Evolutionary conservation across 2,113 vertebrate genomes (phyloP).

Genomic region (Mormyrus lacerda): DNA sequence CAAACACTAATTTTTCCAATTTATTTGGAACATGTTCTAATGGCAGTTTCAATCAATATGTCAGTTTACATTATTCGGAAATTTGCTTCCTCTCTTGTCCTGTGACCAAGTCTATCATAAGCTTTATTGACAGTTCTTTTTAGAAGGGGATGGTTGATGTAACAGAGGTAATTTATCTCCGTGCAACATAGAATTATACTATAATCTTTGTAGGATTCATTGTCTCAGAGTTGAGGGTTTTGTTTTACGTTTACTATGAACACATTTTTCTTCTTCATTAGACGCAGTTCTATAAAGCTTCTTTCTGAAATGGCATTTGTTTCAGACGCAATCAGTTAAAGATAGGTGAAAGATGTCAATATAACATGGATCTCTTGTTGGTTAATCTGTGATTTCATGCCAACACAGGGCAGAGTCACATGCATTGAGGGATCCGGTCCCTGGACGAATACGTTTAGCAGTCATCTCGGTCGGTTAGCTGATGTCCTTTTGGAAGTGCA

Average conservation of each 20-base stretch:
- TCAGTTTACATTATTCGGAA: constrained; percentile 17
- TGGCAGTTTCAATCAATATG: constrained; percentile 29
- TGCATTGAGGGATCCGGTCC: neutral
- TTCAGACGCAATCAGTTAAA: neutral
- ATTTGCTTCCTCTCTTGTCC: constrained; percentile 1
- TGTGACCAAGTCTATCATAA: neutral
- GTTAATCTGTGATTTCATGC: neutral
- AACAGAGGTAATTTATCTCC: neutral
- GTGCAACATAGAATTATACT: neutral
- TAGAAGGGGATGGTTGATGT: constrained; percentile 43
- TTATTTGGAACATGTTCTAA: constrained; percentile 45
- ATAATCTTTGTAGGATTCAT: neutral
- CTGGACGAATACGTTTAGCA: neutral
- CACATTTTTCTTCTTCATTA: neutral
- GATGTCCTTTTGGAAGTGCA: neutral
- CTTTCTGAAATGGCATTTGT: neutral
- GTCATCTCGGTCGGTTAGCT: neutral
- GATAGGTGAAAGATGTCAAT: neutral
- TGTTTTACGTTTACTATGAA: neutral
- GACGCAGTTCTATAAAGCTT: neutral
- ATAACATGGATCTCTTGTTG: neutral
- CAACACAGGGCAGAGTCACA: neutral
- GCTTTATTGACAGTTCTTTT: constrained; percentile 1
- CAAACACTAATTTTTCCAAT: constrained; percentile 38
- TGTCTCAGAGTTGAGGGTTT: neutral